These are phyloP conservation scores for Pollimyrus isidori DNA, from an alignment of 2,113 vertebrate genomes.

Conservation along the genomic window DNA sequence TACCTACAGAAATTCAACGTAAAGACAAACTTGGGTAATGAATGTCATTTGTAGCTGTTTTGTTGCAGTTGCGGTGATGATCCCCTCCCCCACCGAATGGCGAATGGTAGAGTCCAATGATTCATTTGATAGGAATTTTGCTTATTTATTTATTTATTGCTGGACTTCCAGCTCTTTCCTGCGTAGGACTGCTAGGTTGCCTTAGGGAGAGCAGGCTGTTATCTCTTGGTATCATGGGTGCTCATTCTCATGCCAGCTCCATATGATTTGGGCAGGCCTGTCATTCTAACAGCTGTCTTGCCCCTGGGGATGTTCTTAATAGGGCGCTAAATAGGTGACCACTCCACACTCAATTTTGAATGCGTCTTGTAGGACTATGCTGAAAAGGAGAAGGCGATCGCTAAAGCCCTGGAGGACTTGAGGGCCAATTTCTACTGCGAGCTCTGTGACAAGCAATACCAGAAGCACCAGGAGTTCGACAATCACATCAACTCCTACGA, in stretches of 20 bases:
- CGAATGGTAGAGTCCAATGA: background rate
- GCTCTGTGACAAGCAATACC: constrained; percentile 97
- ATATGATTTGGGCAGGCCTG: background rate
- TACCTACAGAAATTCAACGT: background rate
- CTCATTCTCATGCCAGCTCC: background rate
- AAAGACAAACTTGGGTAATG: background rate
- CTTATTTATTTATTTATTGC: background rate
- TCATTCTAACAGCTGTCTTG: background rate
- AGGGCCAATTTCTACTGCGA: constrained; percentile 98
- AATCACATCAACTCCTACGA: constrained; percentile 99
- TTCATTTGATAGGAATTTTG: background rate
- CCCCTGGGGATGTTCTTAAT: background rate
- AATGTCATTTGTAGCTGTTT: background rate
- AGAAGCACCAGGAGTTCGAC: constrained; percentile 98
- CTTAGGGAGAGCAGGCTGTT: background rate
- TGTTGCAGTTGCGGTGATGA: background rate
- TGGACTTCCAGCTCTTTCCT: background rate
- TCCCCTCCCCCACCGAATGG: background rate
- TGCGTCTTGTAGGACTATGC: constrained; percentile 70
- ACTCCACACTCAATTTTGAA: background rate
- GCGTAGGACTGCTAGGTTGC: background rate
- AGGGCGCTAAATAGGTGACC: background rate
- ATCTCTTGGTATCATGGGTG: background rate
- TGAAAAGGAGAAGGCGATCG: constrained; percentile 96
- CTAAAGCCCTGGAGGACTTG: constrained; percentile 94